Conservation (phyloP, 2,888 invertebrate species). For the Sesamia inferens region DNA sequence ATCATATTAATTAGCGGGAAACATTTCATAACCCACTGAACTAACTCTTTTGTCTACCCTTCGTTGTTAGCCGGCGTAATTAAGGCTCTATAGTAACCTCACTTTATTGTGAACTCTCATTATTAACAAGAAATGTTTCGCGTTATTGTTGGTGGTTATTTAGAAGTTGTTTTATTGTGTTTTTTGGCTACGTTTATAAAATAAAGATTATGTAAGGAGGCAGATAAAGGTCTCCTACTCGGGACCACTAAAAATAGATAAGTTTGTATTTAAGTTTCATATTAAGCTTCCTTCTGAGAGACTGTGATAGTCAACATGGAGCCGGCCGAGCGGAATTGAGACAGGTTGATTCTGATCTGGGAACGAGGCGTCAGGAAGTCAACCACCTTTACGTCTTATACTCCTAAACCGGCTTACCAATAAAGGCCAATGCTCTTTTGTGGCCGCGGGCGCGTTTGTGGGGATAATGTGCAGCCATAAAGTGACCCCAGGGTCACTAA, state of each 20-base stretch:
- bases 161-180: conserved; percentile 20
- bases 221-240: background rate
- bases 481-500: too few relatives aligned
- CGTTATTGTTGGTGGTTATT: conserved; percentile 50
- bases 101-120: conserved; percentile 42
- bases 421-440: too few relatives aligned
- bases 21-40: conserved; percentile 44
- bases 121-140: conserved; percentile 46
- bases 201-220: conserved; percentile 4
- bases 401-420: too few relatives aligned
- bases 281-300: too few relatives aligned
- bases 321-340: too few relatives aligned
- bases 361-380: too few relatives aligned
- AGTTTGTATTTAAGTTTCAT: too few relatives aligned
- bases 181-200: conserved; percentile 13
- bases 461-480: too few relatives aligned
- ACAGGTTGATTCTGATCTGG: too few relatives aligned
- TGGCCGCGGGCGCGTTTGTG: too few relatives aligned
- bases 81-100: conserved; percentile 43
- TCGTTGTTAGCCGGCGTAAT: conserved; percentile 47
- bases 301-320: too few relatives aligned
- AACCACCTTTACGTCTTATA: too few relatives aligned
- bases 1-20: conserved; percentile 46
- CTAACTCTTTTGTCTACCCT: conserved; percentile 37
- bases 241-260: background rate